Percentiles rank a stretch among this genome's conserved stretches.
These are phyloP conservation scores for Rhynchomys soricoides DNA, from an alignment of 2,113 vertebrate species.

Conservation along the genomic window DNA sequence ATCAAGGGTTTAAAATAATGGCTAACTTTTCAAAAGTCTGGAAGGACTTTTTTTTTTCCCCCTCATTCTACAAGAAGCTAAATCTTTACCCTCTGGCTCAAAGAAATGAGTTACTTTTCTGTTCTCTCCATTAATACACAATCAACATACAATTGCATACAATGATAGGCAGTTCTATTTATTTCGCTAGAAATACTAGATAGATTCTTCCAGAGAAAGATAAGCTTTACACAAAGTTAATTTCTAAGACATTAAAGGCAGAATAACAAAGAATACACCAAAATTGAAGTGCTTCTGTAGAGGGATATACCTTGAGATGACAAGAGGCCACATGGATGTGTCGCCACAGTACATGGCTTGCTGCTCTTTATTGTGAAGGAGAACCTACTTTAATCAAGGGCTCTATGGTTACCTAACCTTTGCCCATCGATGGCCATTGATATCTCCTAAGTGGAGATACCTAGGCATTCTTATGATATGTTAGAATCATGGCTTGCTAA, in stretches of 20 bases:
- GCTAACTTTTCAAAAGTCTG: conserved; percentile 1
- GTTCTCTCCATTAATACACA: neutral
- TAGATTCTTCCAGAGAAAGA: neutral
- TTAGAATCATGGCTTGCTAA: neutral
- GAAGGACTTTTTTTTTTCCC: neutral
- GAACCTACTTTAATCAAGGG: neutral
- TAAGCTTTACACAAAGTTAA: neutral
- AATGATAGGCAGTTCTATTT: neutral
- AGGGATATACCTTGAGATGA: neutral
- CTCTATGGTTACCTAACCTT: neutral
- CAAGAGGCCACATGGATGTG: neutral
- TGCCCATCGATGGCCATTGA: neutral
- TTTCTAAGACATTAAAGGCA: neutral
- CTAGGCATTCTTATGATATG: neutral
- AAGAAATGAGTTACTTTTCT: conserved; percentile 34
- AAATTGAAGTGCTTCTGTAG: neutral
- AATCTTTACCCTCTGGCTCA: neutral
- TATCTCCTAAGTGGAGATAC: neutral
- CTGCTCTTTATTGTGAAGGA: neutral
- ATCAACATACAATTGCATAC: neutral
- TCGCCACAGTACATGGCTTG: accelerated
- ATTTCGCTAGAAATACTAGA: conserved; percentile 43
- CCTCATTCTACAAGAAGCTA: neutral
- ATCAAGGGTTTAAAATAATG: conserved; percentile 53
- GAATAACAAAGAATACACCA: neutral